Conservation (phyloP, 2,888 invertebrate species). For the Artemia sinica region DNA sequence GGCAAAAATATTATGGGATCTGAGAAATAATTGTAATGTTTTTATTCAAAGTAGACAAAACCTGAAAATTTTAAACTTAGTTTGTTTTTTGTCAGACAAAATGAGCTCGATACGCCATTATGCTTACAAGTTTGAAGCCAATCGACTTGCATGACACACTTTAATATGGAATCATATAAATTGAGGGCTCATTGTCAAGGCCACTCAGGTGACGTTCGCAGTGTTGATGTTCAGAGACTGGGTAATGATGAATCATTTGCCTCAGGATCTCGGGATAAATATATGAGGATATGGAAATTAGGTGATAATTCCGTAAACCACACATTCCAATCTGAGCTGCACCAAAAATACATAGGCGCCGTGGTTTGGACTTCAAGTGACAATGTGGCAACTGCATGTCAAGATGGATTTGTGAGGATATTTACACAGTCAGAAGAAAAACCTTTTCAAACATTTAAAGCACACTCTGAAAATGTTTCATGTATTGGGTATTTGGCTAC, state of each 20-base stretch:
- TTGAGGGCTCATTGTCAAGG: slow-evolving; percentile 57
- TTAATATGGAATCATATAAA: slow-evolving; percentile 40
- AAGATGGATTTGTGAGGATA: slow-evolving; percentile 1
- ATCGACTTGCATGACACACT: too few relatives aligned
- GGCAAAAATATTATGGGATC: too few relatives aligned
- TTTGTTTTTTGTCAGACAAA: too few relatives aligned
- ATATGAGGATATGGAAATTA: neutral
- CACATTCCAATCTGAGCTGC: neutral
- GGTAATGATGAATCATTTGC: slow-evolving; percentile 38
- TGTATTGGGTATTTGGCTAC: slow-evolving; percentile 36
- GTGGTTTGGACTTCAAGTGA: neutral
- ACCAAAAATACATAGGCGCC: neutral
- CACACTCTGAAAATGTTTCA: slow-evolving; percentile 26
- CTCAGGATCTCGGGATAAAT: neutral
- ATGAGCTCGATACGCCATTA: too few relatives aligned
- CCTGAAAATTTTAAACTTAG: too few relatives aligned
- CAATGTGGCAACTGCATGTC: neutral
- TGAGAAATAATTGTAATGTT: too few relatives aligned
- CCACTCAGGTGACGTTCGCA: slow-evolving; percentile 69
- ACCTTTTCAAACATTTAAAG: too few relatives aligned
- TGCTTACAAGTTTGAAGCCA: too few relatives aligned
- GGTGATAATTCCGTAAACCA: neutral
- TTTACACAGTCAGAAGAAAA: neutral
- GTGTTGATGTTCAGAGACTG: slow-evolving; percentile 43
- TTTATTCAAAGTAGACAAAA: too few relatives aligned